Conservation (phyloP, 2,888 invertebrate genomes). For the Nymphalis polychloros region DNA sequence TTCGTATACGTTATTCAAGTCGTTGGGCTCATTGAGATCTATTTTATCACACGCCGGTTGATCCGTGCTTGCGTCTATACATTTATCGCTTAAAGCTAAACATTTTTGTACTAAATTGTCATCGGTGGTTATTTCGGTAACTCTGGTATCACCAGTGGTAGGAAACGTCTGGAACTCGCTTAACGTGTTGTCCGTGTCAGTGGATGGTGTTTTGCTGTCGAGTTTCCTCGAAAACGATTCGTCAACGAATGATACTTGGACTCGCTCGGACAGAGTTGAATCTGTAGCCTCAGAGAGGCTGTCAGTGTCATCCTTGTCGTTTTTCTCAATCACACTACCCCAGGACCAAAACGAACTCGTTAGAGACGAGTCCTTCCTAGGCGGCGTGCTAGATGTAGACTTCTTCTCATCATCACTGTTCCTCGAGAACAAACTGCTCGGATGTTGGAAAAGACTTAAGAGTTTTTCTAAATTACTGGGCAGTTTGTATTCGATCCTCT, state of each 20-base stretch:
- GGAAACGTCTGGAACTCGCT: slow-evolving; percentile 74
- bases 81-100: slow-evolving; percentile 74
- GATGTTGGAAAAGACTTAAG: slow-evolving; percentile 84
- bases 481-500: slow-evolving; percentile 62
- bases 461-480: slow-evolving; percentile 85
- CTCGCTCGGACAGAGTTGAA: slow-evolving; percentile 72
- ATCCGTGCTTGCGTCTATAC: slow-evolving; percentile 52
- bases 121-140: slow-evolving; percentile 77
- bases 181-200: slow-evolving; percentile 73
- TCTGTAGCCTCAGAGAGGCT: slow-evolving; percentile 71
- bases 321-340: slow-evolving; percentile 64
- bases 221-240: slow-evolving; percentile 74
- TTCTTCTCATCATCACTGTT: slow-evolving; percentile 70
- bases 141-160: slow-evolving; percentile 53
- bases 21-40: slow-evolving; percentile 75
- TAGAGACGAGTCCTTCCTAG: slow-evolving; percentile 70
- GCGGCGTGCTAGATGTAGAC: slow-evolving; percentile 67
- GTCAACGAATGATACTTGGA: slow-evolving; percentile 74
- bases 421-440: slow-evolving; percentile 83
- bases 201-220: slow-evolving; percentile 75
- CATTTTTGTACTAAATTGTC: slow-evolving; percentile 76
- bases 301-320: slow-evolving; percentile 57
- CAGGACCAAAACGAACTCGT: slow-evolving; percentile 78
- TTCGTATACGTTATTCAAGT: slow-evolving; percentile 58
- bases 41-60: slow-evolving; percentile 57